Conservation (phyloP, 2,797 vertebrate species). For the Neomorphus geoffroyi region DNA sequence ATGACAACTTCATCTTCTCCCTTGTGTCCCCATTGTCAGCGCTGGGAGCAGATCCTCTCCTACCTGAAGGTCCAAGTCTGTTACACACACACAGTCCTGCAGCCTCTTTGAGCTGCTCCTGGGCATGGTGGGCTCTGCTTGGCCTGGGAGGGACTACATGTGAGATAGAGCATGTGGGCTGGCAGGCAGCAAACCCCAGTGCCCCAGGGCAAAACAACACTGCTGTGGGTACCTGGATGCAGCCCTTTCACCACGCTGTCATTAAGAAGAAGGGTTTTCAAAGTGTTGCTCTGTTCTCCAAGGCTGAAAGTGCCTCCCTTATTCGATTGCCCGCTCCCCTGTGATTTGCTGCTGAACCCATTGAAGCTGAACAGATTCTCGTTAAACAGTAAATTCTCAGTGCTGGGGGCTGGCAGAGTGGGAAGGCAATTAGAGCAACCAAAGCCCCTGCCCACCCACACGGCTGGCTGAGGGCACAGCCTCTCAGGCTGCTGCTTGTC, state of each 20-base stretch:
- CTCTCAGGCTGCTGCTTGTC: background rate
- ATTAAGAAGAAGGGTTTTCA: background rate
- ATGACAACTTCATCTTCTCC: background rate
- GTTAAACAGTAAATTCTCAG: background rate
- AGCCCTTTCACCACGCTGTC: background rate
- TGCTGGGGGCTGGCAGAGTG: background rate
- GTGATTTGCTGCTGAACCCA: background rate
- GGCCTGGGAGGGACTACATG: background rate
- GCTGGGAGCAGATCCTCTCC: background rate
- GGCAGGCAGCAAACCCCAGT: background rate
- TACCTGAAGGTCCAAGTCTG: background rate
- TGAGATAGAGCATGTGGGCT: background rate
- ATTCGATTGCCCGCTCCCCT: background rate
- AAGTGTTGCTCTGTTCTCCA: background rate
- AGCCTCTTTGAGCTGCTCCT: background rate
- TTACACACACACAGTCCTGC: too few species aligned
- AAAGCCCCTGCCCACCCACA: background rate
- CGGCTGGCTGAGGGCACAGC: background rate
- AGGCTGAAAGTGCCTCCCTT: background rate
- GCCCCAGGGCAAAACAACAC: too few species aligned
- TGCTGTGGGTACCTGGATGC: too few species aligned
- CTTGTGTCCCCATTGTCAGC: background rate
- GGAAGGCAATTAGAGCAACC: background rate
- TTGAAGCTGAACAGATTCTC: background rate
- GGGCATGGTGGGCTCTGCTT: background rate